Evolutionary conservation across 1,140 invertebrate genomes (phyloP).

Genomic region (Lycorma delicatula): DNA sequence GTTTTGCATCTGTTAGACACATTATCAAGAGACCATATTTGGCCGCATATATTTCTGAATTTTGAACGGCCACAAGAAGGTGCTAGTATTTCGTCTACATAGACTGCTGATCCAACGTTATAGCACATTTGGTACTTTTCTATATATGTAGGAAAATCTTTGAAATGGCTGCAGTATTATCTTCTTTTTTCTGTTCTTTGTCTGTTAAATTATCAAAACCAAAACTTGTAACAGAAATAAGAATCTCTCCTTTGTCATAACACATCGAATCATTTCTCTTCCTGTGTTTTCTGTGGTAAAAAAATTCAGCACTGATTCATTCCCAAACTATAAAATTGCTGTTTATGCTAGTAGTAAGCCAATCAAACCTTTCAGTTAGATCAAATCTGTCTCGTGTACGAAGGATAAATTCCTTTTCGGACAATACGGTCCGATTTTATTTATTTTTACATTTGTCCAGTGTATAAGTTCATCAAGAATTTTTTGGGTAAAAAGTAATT

Average conservation of each 20-base stretch:
- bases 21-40: constrained; percentile 34
- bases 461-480: neutral
- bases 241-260: constrained; percentile 22
- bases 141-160: constrained; percentile 21
- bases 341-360: neutral
- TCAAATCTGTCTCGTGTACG: neutral
- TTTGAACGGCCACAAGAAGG: constrained; percentile 30
- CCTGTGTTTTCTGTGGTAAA: constrained; percentile 23
- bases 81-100: constrained; percentile 38
- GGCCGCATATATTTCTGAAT: constrained; percentile 29
- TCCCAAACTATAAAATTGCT: neutral
- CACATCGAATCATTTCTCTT: constrained; percentile 20
- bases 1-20: constrained; percentile 30
- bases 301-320: constrained; percentile 5
- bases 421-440: neutral
- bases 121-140: constrained; percentile 26
- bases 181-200: constrained; percentile 20
- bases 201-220: constrained; percentile 23
- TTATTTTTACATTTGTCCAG: constrained; percentile 8
- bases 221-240: constrained; percentile 17
- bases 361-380: neutral
- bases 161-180: neutral
- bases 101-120: constrained; percentile 1
- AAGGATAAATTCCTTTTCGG: neutral
- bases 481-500: neutral